Conservation (phyloP, 2,113 vertebrate species). For the Coptodon rendalli region DNA sequence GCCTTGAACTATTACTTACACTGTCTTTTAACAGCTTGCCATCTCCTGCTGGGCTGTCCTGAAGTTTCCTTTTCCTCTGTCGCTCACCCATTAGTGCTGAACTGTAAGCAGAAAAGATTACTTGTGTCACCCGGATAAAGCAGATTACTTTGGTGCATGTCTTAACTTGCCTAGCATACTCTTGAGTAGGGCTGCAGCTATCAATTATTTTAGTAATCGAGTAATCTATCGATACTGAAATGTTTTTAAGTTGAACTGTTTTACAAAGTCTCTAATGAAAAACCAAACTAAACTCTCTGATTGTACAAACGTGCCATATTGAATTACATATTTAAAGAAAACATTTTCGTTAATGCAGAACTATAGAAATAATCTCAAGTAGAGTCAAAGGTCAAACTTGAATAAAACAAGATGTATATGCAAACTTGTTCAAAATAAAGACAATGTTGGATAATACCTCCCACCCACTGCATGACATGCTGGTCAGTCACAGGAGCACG, state of each 20-base stretch:
- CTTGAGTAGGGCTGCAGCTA: neutral
- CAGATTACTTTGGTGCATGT: neutral
- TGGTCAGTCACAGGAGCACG: neutral
- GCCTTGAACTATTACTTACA: constrained; percentile 70
- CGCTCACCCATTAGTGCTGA: constrained; percentile 82
- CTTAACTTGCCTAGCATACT: neutral
- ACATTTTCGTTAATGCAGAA: neutral
- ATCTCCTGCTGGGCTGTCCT: constrained; percentile 82
- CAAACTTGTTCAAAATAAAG: neutral
- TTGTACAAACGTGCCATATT: neutral
- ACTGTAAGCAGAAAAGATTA: constrained; percentile 60
- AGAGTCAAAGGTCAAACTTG: neutral
- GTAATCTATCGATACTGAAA: neutral
- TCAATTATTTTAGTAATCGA: neutral
- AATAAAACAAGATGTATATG: neutral
- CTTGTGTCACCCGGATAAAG: neutral
- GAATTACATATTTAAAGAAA: neutral
- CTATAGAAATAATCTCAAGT: neutral
- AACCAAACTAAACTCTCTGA: neutral
- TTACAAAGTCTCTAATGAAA: neutral
- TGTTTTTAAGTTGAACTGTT: neutral
- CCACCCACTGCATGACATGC: neutral
- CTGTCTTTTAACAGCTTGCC: constrained; percentile 87
- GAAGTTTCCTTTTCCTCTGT: constrained; percentile 90
- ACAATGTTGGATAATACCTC: neutral